Percentiles rank a stretch among this genome's conserved stretches.
phyloP scores from a whole-genome alignment of 2,113 vertebrate genomes.

The Vidua macroura region DNA sequence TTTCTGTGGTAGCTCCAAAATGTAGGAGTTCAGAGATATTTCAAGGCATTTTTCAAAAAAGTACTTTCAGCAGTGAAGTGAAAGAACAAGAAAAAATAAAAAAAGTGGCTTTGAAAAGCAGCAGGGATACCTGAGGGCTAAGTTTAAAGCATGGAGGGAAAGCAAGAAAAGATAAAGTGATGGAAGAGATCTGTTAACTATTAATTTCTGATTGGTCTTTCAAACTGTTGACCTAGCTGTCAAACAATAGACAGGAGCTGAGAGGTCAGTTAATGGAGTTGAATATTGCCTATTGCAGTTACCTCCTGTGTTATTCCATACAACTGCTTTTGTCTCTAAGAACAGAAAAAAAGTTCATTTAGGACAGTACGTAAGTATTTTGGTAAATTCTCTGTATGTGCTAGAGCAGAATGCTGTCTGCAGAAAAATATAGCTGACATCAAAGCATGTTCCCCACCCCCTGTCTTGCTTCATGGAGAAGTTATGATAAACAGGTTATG shows the following conservation, averaged over 20 bases:
- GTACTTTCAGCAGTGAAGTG: conserved; percentile 28
- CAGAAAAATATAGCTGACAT: conserved; percentile 66
- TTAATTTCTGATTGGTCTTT: conserved; percentile 33
- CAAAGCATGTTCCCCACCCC: conserved; percentile 66
- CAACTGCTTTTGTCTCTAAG: not conserved
- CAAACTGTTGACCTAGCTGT: conserved; percentile 4
- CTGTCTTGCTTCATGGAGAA: conserved; percentile 69
- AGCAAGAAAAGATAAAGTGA: not conserved
- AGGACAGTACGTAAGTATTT: not conserved
- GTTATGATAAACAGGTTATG: conserved; percentile 80
- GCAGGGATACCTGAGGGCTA: not conserved
- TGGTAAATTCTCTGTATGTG: conserved; percentile 49
- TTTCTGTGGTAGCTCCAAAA: conserved; percentile 1
- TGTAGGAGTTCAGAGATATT: conserved; percentile 2
- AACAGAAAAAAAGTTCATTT: conserved; percentile 34
- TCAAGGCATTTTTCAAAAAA: conserved; percentile 28
- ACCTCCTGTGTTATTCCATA: not conserved
- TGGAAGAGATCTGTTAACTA: not conserved
- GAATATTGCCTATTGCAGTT: not conserved
- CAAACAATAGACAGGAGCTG: not conserved
- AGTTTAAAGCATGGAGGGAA: not conserved
- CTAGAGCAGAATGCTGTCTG: conserved; percentile 55
- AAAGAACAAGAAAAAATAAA: conserved; percentile 9
- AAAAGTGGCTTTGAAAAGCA: conserved; percentile 23
- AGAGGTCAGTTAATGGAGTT: not conserved